Conservation (phyloP, 2,797 vertebrate genomes). For the Argyrosomus regius region DNA sequence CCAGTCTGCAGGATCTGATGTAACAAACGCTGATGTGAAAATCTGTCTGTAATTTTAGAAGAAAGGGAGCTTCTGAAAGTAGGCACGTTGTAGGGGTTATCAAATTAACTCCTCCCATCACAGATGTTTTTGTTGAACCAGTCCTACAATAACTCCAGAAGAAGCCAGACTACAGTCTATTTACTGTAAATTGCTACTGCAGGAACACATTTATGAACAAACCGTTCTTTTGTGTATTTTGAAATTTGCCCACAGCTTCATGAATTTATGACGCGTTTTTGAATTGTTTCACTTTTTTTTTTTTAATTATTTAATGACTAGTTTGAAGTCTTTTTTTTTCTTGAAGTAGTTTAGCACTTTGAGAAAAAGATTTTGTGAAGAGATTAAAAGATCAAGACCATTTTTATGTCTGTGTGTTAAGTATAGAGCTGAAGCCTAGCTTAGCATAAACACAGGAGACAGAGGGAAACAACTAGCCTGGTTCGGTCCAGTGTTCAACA, state of each 20-base stretch:
- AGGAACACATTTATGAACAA: neutral
- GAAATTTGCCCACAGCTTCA: neutral
- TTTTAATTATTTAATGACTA: too few relatives aligned
- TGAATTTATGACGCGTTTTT: neutral
- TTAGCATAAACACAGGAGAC: neutral
- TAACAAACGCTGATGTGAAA: conserved; percentile 13
- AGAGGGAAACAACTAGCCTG: neutral
- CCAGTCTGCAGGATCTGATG: conserved; percentile 47
- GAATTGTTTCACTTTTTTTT: neutral
- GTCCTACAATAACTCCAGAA: neutral
- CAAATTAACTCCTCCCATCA: conserved; percentile 7
- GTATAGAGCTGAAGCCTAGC: neutral
- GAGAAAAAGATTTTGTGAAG: neutral
- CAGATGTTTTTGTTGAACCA: conserved; percentile 46
- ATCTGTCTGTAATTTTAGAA: conserved; percentile 43
- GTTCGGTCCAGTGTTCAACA: neutral
- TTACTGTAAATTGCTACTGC: neutral
- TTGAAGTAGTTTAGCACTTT: neutral
- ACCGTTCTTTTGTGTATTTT: neutral
- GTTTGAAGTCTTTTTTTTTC: neutral
- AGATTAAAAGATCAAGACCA: neutral
- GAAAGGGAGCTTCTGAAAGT: conserved; percentile 16
- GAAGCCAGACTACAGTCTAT: neutral
- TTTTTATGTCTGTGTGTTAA: neutral
- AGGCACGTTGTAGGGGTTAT: conserved; percentile 18